Conservation (phyloP, 1,140 invertebrate genomes). For the Gryon sp. region DNA sequence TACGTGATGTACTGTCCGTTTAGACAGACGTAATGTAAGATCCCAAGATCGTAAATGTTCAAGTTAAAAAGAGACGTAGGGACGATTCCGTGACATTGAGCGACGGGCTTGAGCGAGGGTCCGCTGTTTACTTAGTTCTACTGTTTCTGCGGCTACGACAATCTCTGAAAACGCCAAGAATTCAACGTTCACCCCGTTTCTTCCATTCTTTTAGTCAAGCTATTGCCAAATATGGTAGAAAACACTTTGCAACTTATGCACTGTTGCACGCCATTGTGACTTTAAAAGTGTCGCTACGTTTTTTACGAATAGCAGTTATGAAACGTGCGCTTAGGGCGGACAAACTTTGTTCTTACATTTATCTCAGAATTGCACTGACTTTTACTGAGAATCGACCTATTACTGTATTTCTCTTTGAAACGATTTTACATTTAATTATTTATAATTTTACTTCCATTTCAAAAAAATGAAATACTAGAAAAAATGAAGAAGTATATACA, state of each 20-base stretch:
- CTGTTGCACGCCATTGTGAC: slow-evolving; percentile 36
- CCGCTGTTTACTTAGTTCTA: slow-evolving; percentile 65
- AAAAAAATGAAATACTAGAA: too few species aligned
- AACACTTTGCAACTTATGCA: slow-evolving; percentile 60
- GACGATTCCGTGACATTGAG: slow-evolving; percentile 71
- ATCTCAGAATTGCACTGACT: not conserved
- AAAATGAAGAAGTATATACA: too few species aligned
- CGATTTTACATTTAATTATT: too few species aligned
- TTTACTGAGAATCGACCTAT: too few species aligned
- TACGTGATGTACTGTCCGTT: slow-evolving; percentile 64
- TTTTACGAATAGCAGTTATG: slow-evolving; percentile 42
- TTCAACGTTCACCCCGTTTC: slow-evolving; percentile 68
- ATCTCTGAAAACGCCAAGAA: slow-evolving; percentile 70
- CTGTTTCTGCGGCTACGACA: slow-evolving; percentile 48
- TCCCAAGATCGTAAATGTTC: slow-evolving; percentile 59
- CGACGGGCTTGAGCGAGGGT: slow-evolving; percentile 70
- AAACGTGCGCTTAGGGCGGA: slow-evolving; percentile 12
- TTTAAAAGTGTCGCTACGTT: slow-evolving; percentile 46
- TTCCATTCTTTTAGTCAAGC: slow-evolving; percentile 62
- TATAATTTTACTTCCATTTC: too few species aligned
- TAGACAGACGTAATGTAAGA: slow-evolving; percentile 66
- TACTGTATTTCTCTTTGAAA: too few species aligned
- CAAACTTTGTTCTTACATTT: slow-evolving; percentile 20
- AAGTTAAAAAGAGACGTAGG: slow-evolving; percentile 73
- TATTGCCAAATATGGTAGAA: slow-evolving; percentile 70